Conservation (phyloP, 2,888 invertebrate genomes). For the Tuberolachnus salignus region DNA sequence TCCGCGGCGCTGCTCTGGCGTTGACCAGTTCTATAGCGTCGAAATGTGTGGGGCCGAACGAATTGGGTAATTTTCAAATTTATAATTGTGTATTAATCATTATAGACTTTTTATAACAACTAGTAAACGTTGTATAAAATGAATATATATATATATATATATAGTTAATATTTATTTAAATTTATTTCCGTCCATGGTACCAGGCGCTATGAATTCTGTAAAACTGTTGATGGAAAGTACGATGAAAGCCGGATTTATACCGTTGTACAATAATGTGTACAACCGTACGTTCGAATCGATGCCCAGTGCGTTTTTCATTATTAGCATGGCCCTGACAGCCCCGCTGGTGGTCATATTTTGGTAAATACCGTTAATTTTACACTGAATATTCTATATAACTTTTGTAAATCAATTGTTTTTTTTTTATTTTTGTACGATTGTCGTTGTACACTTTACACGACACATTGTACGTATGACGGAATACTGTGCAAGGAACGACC, state of each 20-base stretch:
- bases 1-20: slow-evolving; percentile 20
- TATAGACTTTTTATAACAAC: background rate
- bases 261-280: slow-evolving; percentile 54
- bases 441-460: background rate
- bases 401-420: background rate
- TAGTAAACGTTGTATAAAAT: no score
- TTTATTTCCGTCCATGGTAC: background rate
- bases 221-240: slow-evolving; percentile 28
- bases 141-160: no score
- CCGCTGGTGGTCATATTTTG: slow-evolving; percentile 30
- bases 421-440: background rate
- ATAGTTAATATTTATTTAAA: background rate
- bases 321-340: slow-evolving; percentile 41
- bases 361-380: background rate
- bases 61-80: slow-evolving; percentile 21
- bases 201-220: slow-evolving; percentile 39
- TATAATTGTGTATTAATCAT: background rate
- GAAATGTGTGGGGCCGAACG: slow-evolving; percentile 27
- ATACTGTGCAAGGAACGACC: no score
- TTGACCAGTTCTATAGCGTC: slow-evolving; percentile 47
- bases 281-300: slow-evolving; percentile 51
- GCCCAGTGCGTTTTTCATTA: slow-evolving; percentile 55
- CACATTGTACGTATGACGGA: no score
- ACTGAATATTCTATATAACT: no score
- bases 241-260: slow-evolving; percentile 33